These are phyloP conservation scores for Ichneumon xanthorius DNA, from an alignment of 2,888 invertebrate species.

Conservation along the genomic window DNA sequence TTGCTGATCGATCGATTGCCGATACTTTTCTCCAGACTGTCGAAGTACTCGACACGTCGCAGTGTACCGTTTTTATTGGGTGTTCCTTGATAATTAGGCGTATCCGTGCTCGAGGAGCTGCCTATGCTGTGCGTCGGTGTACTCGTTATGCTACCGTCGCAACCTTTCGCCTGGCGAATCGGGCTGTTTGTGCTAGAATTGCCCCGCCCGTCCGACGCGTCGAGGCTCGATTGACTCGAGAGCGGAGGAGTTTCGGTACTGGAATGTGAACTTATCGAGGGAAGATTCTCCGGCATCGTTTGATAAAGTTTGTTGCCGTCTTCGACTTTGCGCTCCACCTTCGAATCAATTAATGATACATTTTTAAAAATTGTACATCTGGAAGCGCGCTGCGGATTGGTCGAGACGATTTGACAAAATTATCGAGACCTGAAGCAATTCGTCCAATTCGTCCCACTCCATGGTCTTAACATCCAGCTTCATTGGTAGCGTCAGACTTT, in stretches of 20 bases:
- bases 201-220: constrained; percentile 74
- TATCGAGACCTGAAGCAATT: constrained; percentile 86
- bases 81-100: constrained; percentile 81
- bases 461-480: constrained; percentile 89
- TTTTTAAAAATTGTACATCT: neutral
- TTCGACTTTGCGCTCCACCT: constrained; percentile 88
- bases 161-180: constrained; percentile 72
- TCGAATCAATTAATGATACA: constrained; percentile 14
- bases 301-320: constrained; percentile 89
- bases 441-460: constrained; percentile 91
- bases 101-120: constrained; percentile 83
- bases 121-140: constrained; percentile 83
- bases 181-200: constrained; percentile 75
- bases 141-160: constrained; percentile 79
- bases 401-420: neutral
- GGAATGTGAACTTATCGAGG: constrained; percentile 86
- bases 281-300: constrained; percentile 89
- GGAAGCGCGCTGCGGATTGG: neutral
- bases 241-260: constrained; percentile 76
- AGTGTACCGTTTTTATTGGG: constrained; percentile 83
- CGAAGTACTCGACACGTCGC: constrained; percentile 82
- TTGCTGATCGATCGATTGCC: constrained; percentile 83
- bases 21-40: constrained; percentile 83
- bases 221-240: constrained; percentile 75
- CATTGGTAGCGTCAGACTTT: constrained; percentile 87